phyloP scores from a whole-genome alignment of 1,140 invertebrate genomes.

The Zaprionus vittiger region DNA sequence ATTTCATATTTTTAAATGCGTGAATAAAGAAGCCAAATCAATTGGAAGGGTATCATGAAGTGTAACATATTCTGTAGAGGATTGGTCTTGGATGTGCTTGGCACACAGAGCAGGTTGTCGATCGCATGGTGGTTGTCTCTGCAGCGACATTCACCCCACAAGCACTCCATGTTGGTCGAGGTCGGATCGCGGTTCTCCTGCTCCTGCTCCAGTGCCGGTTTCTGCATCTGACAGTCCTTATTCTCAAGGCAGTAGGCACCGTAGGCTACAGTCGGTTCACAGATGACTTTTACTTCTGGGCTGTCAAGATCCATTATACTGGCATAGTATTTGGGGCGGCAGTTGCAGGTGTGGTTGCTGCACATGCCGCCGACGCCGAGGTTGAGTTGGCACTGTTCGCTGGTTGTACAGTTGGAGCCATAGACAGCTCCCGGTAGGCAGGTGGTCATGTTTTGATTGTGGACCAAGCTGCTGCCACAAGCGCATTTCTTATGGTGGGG shows the following conservation, averaged over 20 bases:
- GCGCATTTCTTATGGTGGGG: conserved; percentile 41
- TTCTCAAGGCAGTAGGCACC: conserved; percentile 50
- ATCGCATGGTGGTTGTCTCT: conserved; percentile 11
- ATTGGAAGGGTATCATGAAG: neutral
- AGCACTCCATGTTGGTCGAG: conserved; percentile 43
- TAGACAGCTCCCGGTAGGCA: conserved; percentile 40
- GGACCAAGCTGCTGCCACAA: conserved; percentile 42
- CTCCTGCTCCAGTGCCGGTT: neutral
- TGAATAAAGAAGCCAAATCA: conserved; percentile 31
- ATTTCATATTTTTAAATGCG: conserved; percentile 5
- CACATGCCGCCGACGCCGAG: conserved; percentile 48
- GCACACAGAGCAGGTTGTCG: conserved; percentile 39
- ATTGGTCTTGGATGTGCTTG: neutral
- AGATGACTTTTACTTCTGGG: conserved; percentile 6
- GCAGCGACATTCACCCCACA: conserved; percentile 56
- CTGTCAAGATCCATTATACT: neutral
- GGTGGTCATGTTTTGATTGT: conserved; percentile 46
- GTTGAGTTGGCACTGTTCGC: conserved; percentile 39
- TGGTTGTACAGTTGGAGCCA: conserved; percentile 37
- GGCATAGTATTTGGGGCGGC: conserved; percentile 41
- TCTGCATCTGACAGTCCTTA: conserved; percentile 55
- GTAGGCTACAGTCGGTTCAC: conserved; percentile 36
- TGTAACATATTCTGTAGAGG: neutral
- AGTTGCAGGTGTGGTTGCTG: conserved; percentile 48
- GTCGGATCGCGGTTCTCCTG: neutral